Evolutionary conservation across 1,140 invertebrate species (phyloP).

Genomic region (Drosophila pseudoananassae): DNA sequence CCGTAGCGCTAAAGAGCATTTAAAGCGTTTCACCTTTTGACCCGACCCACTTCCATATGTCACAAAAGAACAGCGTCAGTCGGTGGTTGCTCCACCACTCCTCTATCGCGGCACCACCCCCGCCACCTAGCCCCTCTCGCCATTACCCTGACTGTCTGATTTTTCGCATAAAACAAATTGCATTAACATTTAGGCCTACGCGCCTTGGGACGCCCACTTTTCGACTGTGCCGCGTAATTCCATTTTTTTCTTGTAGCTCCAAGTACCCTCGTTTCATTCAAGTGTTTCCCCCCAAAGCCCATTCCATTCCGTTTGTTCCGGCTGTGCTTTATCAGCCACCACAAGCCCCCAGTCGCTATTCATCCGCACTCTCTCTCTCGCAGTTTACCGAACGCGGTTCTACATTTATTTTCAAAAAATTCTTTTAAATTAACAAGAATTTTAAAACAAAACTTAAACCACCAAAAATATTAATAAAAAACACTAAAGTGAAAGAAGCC

Average conservation of each 20-base stretch:
- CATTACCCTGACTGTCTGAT: background rate
- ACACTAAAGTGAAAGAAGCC: background rate
- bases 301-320: background rate
- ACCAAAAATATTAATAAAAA: no score
- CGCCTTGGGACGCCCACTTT: constrained; percentile 49
- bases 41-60: constrained; percentile 63
- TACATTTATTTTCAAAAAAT: background rate
- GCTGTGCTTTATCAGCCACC: background rate
- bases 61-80: constrained; percentile 36
- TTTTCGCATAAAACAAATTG: constrained; percentile 30
- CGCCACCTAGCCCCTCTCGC: background rate
- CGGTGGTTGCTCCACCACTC: background rate
- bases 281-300: background rate
- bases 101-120: background rate
- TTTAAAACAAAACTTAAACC: background rate
- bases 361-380: background rate
- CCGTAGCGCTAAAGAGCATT: constrained; percentile 35
- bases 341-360: no score
- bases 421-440: background rate
- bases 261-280: constrained; percentile 17
- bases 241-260: constrained; percentile 9
- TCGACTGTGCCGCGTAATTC: constrained; percentile 10
- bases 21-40: constrained; percentile 40
- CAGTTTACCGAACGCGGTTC: constrained; percentile 4
- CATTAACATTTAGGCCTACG: constrained; percentile 50